Evolutionary conservation across 1,140 invertebrate species (phyloP).

Genomic region (Drosophila lacertosa): DNA sequence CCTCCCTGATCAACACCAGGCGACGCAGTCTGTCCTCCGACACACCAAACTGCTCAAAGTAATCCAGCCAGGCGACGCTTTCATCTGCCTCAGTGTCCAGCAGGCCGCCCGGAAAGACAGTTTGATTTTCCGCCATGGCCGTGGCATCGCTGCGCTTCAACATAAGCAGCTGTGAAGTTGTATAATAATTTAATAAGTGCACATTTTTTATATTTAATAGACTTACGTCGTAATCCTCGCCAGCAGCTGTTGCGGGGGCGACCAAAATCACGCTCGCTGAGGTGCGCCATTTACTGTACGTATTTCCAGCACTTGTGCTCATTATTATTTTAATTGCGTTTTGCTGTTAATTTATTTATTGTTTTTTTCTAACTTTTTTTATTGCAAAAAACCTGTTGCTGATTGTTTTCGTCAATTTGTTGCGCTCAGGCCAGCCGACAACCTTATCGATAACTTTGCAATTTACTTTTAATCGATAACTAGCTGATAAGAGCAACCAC

Average conservation of each 20-base stretch:
- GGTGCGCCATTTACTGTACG: slow-evolving; percentile 42
- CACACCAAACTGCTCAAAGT: slow-evolving; percentile 64
- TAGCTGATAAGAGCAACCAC: slow-evolving; percentile 7
- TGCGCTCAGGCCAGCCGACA: background rate
- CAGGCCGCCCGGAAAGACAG: slow-evolving; percentile 64
- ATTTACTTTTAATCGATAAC: slow-evolving; percentile 20
- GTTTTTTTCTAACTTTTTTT: slow-evolving; percentile 3
- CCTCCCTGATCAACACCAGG: slow-evolving; percentile 45
- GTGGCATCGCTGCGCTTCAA: slow-evolving; percentile 64
- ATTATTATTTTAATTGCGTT: background rate
- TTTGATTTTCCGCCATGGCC: slow-evolving; percentile 48
- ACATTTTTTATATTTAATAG: background rate
- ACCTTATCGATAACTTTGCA: slow-evolving; percentile 16
- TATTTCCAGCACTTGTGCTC: background rate
- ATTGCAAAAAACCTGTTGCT: background rate
- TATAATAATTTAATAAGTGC: background rate
- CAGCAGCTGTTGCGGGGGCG: slow-evolving; percentile 11
- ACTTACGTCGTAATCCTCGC: slow-evolving; percentile 53
- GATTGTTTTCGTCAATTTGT: slow-evolving; percentile 3
- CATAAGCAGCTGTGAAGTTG: slow-evolving; percentile 55
- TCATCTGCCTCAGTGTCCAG: slow-evolving; percentile 60
- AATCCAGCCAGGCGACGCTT: slow-evolving; percentile 54
- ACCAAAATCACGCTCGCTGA: slow-evolving; percentile 66
- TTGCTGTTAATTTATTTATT: too few relatives aligned
- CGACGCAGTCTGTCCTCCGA: slow-evolving; percentile 47